A percentile compares a stretch with the other conserved stretches of the same genome.
These are phyloP conservation scores for Rhizomys pruinosus DNA, from an alignment of 2,113 vertebrate species.

Conservation along the genomic window DNA sequence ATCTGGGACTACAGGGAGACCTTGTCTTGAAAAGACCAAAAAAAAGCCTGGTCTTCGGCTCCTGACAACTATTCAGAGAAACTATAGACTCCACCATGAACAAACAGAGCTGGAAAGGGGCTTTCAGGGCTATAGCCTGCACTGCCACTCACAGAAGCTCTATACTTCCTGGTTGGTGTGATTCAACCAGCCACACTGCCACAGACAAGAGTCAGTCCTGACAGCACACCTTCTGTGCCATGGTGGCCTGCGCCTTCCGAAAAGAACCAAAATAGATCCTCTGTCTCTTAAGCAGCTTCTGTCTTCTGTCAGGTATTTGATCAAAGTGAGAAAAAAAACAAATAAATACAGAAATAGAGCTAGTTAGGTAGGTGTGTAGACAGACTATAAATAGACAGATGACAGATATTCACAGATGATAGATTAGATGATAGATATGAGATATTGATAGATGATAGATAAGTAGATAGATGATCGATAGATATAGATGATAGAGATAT, in stretches of 20 bases:
- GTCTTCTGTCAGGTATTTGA: neutral
- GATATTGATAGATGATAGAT: neutral
- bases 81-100: too few relatives aligned
- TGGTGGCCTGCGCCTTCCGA: neutral
- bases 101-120: too few relatives aligned
- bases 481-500: neutral
- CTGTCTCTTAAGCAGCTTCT: neutral
- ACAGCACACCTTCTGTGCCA: neutral
- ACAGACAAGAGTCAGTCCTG: neutral
- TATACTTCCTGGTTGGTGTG: neutral
- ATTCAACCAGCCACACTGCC: neutral
- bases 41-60: neutral
- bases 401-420: too few relatives aligned
- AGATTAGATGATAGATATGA: neutral
- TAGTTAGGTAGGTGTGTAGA: neutral
- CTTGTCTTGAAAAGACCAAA: too few relatives aligned
- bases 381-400: neutral
- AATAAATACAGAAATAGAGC: neutral
- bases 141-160: neutral
- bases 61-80: neutral
- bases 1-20: too few relatives aligned
- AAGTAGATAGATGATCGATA: neutral
- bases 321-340: neutral
- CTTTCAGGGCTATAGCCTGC: neutral
- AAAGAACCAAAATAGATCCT: neutral